Conservation (phyloP, 2,113 vertebrate species). For the Nothocercus julius region DNA sequence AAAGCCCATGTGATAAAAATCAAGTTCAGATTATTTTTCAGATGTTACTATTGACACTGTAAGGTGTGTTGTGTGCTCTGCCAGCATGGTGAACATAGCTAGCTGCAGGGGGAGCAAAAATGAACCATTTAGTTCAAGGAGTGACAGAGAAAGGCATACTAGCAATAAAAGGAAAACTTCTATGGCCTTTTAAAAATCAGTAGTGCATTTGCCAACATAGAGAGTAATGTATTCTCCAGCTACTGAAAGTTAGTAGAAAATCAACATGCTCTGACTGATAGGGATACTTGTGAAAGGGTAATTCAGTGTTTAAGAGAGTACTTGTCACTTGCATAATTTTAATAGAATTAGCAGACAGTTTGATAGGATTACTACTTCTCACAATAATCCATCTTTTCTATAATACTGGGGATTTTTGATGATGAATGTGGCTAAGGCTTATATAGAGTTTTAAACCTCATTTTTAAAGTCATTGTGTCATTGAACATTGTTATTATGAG, state of each 20-base stretch:
- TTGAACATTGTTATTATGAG: slow-evolving; percentile 42
- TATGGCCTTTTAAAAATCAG: not conserved
- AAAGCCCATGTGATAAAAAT: not conserved
- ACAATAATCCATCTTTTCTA: slow-evolving; percentile 59
- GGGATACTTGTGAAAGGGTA: slow-evolving; percentile 1
- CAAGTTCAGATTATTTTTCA: not conserved
- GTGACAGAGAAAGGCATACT: not conserved
- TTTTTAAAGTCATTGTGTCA: slow-evolving; percentile 47
- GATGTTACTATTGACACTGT: not conserved
- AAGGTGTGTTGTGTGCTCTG: not conserved
- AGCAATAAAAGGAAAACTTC: not conserved
- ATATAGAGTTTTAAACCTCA: slow-evolving; percentile 1
- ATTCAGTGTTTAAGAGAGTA: slow-evolving; percentile 11
- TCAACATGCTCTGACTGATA: not conserved
- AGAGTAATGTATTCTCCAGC: not conserved
- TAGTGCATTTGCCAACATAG: not conserved
- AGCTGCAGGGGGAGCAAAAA: not conserved
- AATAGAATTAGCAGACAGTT: slow-evolving; percentile 69
- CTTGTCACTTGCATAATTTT: slow-evolving; percentile 45
- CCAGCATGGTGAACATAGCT: not conserved
- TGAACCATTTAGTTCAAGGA: not conserved
- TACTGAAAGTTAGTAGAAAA: not conserved
- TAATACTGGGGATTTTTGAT: slow-evolving; percentile 17
- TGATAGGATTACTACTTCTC: slow-evolving; percentile 53
- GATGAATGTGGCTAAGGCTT: slow-evolving; percentile 10